Base-by-base conservation (phyloP, 2,797 vertebrate species). In the Gymnopithys bicolor region DNA sequence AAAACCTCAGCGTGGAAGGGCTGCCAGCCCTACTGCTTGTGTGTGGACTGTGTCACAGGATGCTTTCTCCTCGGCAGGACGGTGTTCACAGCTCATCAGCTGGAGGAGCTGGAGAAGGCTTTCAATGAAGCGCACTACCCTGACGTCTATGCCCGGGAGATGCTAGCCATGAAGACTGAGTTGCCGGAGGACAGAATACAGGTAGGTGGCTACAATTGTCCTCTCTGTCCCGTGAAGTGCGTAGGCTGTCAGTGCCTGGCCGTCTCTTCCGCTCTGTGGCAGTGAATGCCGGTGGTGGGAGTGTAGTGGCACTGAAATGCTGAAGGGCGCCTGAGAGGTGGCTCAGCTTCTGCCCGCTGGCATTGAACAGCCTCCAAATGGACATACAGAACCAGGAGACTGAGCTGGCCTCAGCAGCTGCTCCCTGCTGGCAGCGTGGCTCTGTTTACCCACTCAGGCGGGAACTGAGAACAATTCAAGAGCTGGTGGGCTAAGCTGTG, bases 91-190 rank as follows among this genome's bases (percentile, higher is more conserved):
- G 98, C 98, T 25, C 98, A 99, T 81, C 99, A 99, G 95, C 98
- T 99, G 93, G 99, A 99, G 96, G 99, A 99, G 95, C 95, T 99
- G 97, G 99, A 99, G 97, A 99, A 99, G 86, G 98, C 99, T 4
- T 99, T 99, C 89, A 98, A 98, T 2, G 98, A 99, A 81, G 99
- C 99, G 4, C 99, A 99, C 82, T 99, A 99, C 63, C 99, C 99
- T 2, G 99, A 99, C 8, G 99, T 99, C 5, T 99, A 99, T 10
- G 98, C 99, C 46, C 97, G 99, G 82, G 99, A 99, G 98, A 99
- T 99, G 99, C 97, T 99, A 59, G 99, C 99, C 1, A 96, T 99
- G 98, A 99, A 99, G 98, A 99, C 99, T 0, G 99, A 99, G 96
- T 98, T 99, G 56, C 99, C 99, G 0, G 99, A 99, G 96, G 99